Conservation (phyloP, 2,113 vertebrate genomes). For the Megaleporinus macrocephalus region DNA sequence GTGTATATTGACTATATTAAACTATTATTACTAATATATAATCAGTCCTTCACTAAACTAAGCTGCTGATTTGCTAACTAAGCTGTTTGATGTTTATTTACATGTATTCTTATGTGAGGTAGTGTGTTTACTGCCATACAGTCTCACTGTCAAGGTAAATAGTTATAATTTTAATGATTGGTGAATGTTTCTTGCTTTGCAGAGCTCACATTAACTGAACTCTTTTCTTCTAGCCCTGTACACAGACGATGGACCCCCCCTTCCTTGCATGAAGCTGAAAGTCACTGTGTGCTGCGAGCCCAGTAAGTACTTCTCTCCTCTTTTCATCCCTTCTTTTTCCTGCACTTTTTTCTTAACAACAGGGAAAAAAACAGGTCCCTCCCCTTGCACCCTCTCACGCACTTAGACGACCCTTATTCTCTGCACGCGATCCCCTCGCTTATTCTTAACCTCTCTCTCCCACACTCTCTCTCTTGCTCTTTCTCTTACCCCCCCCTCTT, state of each 20-base stretch:
- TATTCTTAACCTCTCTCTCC: slow-evolving; percentile 21
- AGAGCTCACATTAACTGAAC: too few relatives aligned
- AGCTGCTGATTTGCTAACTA: too few relatives aligned
- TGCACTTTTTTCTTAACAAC: slow-evolving; percentile 41
- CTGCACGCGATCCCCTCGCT: slow-evolving; percentile 47
- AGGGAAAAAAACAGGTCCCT: slow-evolving; percentile 29
- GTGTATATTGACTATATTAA: too few relatives aligned
- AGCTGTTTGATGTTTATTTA: too few relatives aligned
- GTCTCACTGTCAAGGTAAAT: too few relatives aligned
- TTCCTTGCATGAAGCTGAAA: slow-evolving; percentile 80
- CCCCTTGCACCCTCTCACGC: slow-evolving; percentile 30
- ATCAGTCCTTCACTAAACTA: too few relatives aligned
- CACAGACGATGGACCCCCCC: slow-evolving; percentile 74
- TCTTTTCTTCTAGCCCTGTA: slow-evolving; percentile 68
- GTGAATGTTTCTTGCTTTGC: too few relatives aligned
- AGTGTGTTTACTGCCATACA: too few relatives aligned
- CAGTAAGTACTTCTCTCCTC: slow-evolving; percentile 71
- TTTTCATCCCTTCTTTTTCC: slow-evolving; percentile 58
- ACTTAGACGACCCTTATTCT: slow-evolving; percentile 58
- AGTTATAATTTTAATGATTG: too few relatives aligned
- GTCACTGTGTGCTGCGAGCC: slow-evolving; percentile 77
- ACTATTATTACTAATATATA: too few relatives aligned
- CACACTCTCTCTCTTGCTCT: neutral
- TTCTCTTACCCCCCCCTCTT: neutral
- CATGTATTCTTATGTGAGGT: too few relatives aligned